Base-by-base conservation (phyloP, 1,140 invertebrate species). In the Pinna nobilis region DNA sequence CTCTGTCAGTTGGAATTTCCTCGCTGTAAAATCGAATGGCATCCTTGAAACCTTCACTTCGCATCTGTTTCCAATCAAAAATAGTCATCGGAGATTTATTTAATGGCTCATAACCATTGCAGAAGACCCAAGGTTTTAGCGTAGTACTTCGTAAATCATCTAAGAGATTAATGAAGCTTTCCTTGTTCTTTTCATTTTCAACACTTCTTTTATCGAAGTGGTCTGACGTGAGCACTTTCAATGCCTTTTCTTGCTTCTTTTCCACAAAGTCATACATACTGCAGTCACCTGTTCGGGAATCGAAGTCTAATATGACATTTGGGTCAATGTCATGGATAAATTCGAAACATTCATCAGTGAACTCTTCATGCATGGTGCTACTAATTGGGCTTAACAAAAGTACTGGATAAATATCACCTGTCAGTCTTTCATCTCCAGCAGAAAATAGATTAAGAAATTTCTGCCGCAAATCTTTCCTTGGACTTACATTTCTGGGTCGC, bases 11-110 rank as follows among this genome's bases (percentile, higher is more conserved):
- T 15, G 81, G 82, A 33, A 83, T 76, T 51, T 67, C 75, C 53
- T 77, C 44, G n/a, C 51, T 47, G 39, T 74, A 82, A 51, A 76
- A 76, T 37, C 74, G 41, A 18, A 83, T 50, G 13, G 68, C 68
- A 39, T 85, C 76, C 68, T 79, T 83, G 55, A 81, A 81, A 3
- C 77, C 79, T 41, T 63, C 74, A 41, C 76, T 77, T 60, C 76
- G 76, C 39, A 78, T 69, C 39, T 57, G 65, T 44, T 84, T 85
- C 83, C 83, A 85, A 6, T 81, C 70, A 18, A 65, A 37, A 18
- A 72, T 59, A n/a, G 51, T 47, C 28, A 78, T 30, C 57, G 55
- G 66, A 9, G 28, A 18, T 59, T 74, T 51, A 15, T 66, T 33
- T 44, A 70, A 49, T 13, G 23, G 41, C n/a, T 76, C 73, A 68